phyloP scores from a whole-genome alignment of 2,888 invertebrate genomes.

The Drosophila neonasuta region DNA sequence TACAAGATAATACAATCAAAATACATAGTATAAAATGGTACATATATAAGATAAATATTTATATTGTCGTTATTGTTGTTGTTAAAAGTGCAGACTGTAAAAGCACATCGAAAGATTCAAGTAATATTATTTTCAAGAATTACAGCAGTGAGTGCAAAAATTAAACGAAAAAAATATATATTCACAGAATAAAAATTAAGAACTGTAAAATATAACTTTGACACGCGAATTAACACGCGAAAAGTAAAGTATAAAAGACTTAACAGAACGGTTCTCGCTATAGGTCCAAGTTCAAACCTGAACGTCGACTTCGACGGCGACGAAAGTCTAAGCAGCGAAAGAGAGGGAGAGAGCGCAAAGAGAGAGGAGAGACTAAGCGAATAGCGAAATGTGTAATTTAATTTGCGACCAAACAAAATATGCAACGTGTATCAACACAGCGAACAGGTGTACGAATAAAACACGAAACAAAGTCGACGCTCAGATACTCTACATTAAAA shows the following conservation, averaged over 20 bases:
- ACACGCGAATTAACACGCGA: background rate
- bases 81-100: conserved; percentile 34
- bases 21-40: conserved; percentile 68
- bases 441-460: conserved; percentile 4
- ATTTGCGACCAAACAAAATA: conserved; percentile 65
- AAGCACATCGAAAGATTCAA: conserved; percentile 37
- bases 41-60: conserved; percentile 34
- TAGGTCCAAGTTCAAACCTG: conserved; percentile 43
- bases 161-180: background rate
- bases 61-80: conserved; percentile 26
- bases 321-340: conserved; percentile 1
- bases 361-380: conserved; percentile 19
- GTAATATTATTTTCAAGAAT: conserved; percentile 13
- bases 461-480: conserved; percentile 6
- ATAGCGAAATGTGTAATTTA: conserved; percentile 66
- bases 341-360: conserved; percentile 3
- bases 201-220: conserved; percentile 14
- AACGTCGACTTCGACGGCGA: conserved; percentile 11
- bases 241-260: conserved; percentile 14
- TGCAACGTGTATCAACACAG: conserved; percentile 27
- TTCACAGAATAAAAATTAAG: conserved; percentile 1
- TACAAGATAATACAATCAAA: conserved; percentile 80
- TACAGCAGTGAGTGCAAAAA: conserved; percentile 16
- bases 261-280: conserved; percentile 6
- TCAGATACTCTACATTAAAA: conserved; percentile 18